Conservation (phyloP, 2,888 invertebrate species). For the Caprella mutica region DNA sequence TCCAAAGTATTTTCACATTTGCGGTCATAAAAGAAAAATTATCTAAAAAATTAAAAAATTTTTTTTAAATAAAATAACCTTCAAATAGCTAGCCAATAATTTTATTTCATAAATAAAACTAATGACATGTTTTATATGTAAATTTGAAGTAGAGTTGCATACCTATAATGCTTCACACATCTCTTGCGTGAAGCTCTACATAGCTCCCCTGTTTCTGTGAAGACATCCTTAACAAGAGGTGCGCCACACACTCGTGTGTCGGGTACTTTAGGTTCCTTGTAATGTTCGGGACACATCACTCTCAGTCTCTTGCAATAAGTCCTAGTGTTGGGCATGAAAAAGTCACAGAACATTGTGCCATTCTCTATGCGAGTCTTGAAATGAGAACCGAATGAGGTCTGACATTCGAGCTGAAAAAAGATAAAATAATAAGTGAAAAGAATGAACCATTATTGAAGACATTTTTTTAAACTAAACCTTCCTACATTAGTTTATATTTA, state of each 20-base stretch:
- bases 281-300: constrained; percentile 94
- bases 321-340: constrained; percentile 71
- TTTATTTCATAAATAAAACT: no score
- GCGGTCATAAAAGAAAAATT: no score
- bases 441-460: no score
- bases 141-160: no score
- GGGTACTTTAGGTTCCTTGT: constrained; percentile 76
- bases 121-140: no score
- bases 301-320: constrained; percentile 92
- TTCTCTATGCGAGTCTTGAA: constrained; percentile 89
- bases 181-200: constrained; percentile 78
- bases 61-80: no score
- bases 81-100: no score
- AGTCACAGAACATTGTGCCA: constrained; percentile 96
- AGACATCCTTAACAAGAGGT: constrained; percentile 67
- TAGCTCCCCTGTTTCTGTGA: constrained; percentile 64
- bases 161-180: constrained; percentile 82
- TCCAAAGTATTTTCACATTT: no score
- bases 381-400: constrained; percentile 89
- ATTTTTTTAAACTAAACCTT: no score
- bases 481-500: no score
- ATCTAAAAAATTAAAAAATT: no score
- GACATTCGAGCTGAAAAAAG: constrained; percentile 63
- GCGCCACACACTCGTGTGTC: constrained; percentile 68
- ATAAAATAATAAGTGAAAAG: no score